Percentiles rank a stretch among this genome's conserved stretches.
These are phyloP conservation scores for Hyposoter didymator DNA, from an alignment of 2,888 invertebrate species.

Conservation along the genomic window DNA sequence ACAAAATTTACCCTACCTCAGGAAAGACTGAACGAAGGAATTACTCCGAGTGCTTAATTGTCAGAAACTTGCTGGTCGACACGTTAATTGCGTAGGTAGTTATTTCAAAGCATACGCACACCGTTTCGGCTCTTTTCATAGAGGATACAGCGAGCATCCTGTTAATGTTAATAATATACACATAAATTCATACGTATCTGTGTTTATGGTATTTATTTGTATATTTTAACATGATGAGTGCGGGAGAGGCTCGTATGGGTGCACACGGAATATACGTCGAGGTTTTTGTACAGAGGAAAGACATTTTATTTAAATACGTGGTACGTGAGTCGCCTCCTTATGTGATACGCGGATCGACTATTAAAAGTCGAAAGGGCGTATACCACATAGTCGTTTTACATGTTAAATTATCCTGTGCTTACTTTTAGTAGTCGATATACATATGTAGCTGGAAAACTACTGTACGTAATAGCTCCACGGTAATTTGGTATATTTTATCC, in stretches of 20 bases:
- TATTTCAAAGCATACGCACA: background rate
- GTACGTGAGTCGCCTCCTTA: conserved; percentile 22
- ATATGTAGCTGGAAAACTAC: conserved; percentile 18
- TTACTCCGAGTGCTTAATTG: background rate
- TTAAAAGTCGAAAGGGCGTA: conserved; percentile 27
- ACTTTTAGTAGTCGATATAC: conserved; percentile 16
- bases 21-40: background rate
- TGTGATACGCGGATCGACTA: conserved; percentile 2
- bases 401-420: conserved; percentile 33
- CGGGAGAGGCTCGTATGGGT: background rate
- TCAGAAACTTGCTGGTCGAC: background rate
- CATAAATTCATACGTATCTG: background rate
- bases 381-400: conserved; percentile 17
- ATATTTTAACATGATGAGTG: conserved; percentile 12
- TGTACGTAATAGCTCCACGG: conserved; percentile 36
- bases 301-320: conserved; percentile 39
- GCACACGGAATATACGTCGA: background rate
- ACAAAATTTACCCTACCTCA: background rate
- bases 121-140: background rate
- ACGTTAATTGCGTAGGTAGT: background rate
- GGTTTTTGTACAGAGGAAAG: conserved; percentile 5
- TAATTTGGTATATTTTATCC: conserved; percentile 45
- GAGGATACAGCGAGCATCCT: conserved; percentile 1
- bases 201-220: background rate
- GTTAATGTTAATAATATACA: conserved; percentile 42